Evolutionary conservation across 2,888 invertebrate species (phyloP), one percentile per base, ranked within the genome.

Genomic region (Hydrotaea diabolus): DNA sequence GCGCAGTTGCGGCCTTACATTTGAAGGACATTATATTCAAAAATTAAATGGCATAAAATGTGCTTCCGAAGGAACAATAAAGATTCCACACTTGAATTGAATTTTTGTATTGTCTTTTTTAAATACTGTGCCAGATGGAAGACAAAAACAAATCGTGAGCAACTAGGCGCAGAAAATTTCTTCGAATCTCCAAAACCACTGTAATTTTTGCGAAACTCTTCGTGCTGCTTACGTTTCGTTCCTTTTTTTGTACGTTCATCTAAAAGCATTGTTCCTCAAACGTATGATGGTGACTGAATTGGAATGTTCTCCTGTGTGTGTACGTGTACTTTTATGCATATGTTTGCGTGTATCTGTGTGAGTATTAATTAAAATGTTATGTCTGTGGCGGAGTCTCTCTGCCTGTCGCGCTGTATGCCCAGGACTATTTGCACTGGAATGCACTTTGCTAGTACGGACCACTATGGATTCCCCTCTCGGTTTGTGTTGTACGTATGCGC

Each of bases 331-430:
- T 55, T 23, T 39, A 4, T 49, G 15, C 23, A 13, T 19, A 21
- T 19, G 55, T 49, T 0, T 2, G 15, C 21, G 9, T 39, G 39
- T 15, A 46, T 15, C 13, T 31, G 39, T 66, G 17, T 43, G 36
- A 62, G 39, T 73, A 64, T 75, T 80, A 71, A 80, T 72, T 76
- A 66, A 69, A 81, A 66, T 76, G 57, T 77, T 77, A 46, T 78
- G 39, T 71, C 39, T 82, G 77, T 55, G 78, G 59, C 49, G 46
- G 49, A 59, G 69, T 59, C 66, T 53, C 57, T 77, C 55, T 21
- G 73, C 73, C 77, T 55, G 66, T 26, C 31, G 19, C 17, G 36
- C 77, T 77, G 26, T 39, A 26, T 55, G 19, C 62, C 64, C 64
- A 36, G 9, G 21, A 72, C 69, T 36, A 59, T 43, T 46, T 49